Percentiles rank a stretch among this genome's conserved stretches.
phyloP scores from a whole-genome alignment of 2,797 vertebrate genomes.

The Aldrovandia affinis region DNA sequence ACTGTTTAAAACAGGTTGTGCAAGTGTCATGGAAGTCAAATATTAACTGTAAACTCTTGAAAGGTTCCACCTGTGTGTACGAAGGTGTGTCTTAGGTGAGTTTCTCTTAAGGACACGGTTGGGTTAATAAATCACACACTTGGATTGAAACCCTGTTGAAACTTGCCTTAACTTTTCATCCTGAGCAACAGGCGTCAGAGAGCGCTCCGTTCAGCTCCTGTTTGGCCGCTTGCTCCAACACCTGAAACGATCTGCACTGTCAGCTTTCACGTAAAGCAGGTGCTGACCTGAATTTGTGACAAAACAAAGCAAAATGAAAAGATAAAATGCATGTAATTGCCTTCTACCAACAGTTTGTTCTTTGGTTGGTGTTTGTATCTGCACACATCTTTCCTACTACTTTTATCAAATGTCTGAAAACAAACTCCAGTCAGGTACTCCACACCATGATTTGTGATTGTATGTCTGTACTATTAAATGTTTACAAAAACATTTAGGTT shows the following conservation, averaged over 20 bases:
- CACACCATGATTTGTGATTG: background rate
- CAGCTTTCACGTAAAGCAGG: background rate
- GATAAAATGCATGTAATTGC: conserved; percentile 1
- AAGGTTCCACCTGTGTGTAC: background rate
- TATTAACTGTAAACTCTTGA: background rate
- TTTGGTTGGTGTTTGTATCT: background rate
- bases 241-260: background rate
- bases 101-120: background rate
- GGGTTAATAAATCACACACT: background rate
- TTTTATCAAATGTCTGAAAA: background rate
- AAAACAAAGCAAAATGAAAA: background rate
- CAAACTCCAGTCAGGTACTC: background rate
- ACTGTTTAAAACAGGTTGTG: background rate
- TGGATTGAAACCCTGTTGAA: background rate
- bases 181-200: too few relatives aligned
- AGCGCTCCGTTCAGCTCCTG: background rate
- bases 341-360: background rate
- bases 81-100: background rate
- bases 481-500: background rate
- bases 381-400: background rate
- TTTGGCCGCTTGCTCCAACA: background rate
- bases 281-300: background rate
- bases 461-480: background rate
- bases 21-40: background rate
- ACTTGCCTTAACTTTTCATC: background rate